Conservation (phyloP, 2,797 vertebrate genomes). For the Darevskia mixta region DNA sequence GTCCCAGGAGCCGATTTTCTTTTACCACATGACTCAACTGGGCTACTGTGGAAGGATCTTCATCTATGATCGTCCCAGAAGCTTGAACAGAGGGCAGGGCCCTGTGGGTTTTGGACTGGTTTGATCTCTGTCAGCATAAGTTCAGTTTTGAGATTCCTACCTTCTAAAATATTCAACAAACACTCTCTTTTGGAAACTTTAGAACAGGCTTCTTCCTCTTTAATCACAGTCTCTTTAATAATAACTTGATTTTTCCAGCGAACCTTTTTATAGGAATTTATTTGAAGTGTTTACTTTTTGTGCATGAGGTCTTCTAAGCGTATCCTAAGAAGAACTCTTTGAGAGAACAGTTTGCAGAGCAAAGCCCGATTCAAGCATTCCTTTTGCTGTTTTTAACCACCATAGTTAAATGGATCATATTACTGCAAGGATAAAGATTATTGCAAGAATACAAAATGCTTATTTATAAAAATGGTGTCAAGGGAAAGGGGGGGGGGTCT, state of each 20-base stretch:
- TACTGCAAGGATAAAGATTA: not conserved
- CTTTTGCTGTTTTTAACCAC: not conserved
- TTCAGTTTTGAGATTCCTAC: constrained; percentile 54
- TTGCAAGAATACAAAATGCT: not conserved
- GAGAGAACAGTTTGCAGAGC: not conserved
- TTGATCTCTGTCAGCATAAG: constrained; percentile 59
- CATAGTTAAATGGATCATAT: not conserved
- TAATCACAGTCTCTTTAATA: constrained; percentile 17
- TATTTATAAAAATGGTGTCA: too few relatives aligned
- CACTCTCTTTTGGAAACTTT: not conserved
- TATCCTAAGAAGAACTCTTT: not conserved
- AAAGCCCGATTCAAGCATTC: not conserved
- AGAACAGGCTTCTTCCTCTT: not conserved
- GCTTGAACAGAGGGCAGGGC: constrained; percentile 31
- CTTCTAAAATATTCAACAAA: constrained; percentile 21
- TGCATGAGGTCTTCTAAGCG: not conserved
- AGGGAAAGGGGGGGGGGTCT: too few relatives aligned
- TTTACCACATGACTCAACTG: constrained; percentile 32
- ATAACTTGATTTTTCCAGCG: constrained; percentile 1
- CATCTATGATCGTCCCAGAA: constrained; percentile 51
- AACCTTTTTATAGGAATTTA: not conserved
- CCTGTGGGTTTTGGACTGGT: constrained; percentile 61
- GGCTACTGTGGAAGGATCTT: not conserved
- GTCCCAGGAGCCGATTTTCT: constrained; percentile 26
- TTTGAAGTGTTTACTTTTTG: not conserved